Conservation (phyloP, 2,888 invertebrate genomes). For the Autographa pulchrina region DNA sequence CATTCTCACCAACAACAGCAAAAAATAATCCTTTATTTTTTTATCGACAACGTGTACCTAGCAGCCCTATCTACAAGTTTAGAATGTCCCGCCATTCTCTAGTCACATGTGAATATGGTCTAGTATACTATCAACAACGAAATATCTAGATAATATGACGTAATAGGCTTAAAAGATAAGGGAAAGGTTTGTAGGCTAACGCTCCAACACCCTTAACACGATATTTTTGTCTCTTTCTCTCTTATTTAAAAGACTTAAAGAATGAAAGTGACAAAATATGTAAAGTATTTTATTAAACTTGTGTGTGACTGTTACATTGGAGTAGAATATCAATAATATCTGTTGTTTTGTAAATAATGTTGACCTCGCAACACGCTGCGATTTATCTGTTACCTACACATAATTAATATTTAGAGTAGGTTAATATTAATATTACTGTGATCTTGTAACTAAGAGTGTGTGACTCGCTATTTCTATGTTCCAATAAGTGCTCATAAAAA, state of each 20-base stretch:
- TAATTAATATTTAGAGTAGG: constrained; percentile 2
- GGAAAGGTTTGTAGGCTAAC: constrained; percentile 51
- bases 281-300: neutral
- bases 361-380: neutral
- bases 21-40: neutral
- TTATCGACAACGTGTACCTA: neutral
- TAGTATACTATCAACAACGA: constrained; percentile 43
- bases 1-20: neutral
- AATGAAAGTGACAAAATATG: neutral
- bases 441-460: neutral
- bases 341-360: constrained; percentile 1
- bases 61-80: constrained; percentile 47
- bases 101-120: constrained; percentile 55
- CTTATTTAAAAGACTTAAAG: neutral
- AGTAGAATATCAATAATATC: constrained; percentile 2
- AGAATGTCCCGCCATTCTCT: constrained; percentile 60
- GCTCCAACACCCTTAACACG: constrained; percentile 4
- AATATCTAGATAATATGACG: constrained; percentile 52
- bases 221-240: neutral
- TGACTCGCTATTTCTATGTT: neutral
- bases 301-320: neutral
- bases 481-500: neutral
- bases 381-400: neutral
- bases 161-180: constrained; percentile 52
- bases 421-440: constrained; percentile 1